Evolutionary conservation across 2,113 vertebrate genomes (phyloP).

Genomic region (Thermophis baileyi): DNA sequence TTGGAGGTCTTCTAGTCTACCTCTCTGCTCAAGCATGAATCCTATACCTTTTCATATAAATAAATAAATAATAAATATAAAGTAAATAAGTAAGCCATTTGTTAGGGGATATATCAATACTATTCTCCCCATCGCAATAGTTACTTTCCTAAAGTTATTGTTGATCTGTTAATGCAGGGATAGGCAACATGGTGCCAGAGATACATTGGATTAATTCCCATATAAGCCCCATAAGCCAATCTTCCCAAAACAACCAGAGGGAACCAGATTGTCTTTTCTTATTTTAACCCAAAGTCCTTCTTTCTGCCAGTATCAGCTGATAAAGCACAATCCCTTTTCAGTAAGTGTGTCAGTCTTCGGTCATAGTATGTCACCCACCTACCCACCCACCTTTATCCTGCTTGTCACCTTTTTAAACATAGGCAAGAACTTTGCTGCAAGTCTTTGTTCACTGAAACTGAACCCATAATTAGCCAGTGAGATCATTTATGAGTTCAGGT

Average conservation of each 20-base stretch:
- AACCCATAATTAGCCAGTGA: neutral
- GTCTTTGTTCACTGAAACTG: neutral
- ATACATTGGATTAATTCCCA: neutral
- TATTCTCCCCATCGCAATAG: neutral
- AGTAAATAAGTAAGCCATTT: neutral
- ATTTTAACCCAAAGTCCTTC: neutral
- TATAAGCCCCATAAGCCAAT: neutral
- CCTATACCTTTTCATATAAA: neutral
- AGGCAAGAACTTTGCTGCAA: neutral
- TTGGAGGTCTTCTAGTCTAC: neutral
- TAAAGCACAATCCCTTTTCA: neutral
- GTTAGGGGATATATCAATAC: neutral
- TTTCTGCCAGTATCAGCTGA: neutral
- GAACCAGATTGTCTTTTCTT: neutral
- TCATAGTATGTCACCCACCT: neutral
- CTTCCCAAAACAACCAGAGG: neutral
- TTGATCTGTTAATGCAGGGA: neutral
- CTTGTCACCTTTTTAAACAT: neutral
- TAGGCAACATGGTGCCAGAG: neutral
- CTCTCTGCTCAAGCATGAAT: neutral
- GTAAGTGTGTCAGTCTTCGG: neutral
- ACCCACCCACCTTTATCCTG: neutral
- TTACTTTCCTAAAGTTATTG: neutral
- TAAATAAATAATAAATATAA: neutral
- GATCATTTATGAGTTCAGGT: neutral